A percentile compares a stretch with the other conserved stretches of the same genome.
Conservation (phyloP, 2,113 vertebrate genomes). For the Microcebus tavaratra region DNA sequence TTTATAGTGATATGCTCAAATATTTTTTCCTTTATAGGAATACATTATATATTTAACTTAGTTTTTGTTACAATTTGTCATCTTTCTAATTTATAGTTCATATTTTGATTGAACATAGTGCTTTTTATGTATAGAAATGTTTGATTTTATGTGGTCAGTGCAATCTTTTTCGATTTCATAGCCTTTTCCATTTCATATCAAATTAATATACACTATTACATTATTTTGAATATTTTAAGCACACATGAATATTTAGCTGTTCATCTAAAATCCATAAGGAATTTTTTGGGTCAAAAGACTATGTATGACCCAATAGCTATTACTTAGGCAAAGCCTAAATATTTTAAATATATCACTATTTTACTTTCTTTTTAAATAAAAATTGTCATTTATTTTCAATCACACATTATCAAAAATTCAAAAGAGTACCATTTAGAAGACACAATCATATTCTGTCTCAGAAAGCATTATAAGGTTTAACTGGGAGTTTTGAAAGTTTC, state of each 20-base stretch:
- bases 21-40: background rate
- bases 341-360: background rate
- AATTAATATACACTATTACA: background rate
- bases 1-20: background rate
- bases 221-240: background rate
- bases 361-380: constrained; percentile 34
- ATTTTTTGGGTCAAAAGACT: background rate
- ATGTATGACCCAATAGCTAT: background rate
- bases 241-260: background rate
- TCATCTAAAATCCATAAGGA: background rate
- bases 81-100: background rate
- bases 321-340: background rate
- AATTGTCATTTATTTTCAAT: background rate
- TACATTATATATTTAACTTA: background rate
- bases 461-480: background rate
- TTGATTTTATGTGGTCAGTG: background rate
- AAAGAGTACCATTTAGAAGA: background rate
- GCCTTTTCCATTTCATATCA: background rate
- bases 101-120: background rate
- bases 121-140: background rate
- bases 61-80: background rate
- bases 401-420: background rate
- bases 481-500: background rate
- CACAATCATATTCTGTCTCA: background rate
- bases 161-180: background rate